These are phyloP conservation scores for Hirundichthys speculiger DNA, from an alignment of 2,113 vertebrate species.

Conservation along the genomic window DNA sequence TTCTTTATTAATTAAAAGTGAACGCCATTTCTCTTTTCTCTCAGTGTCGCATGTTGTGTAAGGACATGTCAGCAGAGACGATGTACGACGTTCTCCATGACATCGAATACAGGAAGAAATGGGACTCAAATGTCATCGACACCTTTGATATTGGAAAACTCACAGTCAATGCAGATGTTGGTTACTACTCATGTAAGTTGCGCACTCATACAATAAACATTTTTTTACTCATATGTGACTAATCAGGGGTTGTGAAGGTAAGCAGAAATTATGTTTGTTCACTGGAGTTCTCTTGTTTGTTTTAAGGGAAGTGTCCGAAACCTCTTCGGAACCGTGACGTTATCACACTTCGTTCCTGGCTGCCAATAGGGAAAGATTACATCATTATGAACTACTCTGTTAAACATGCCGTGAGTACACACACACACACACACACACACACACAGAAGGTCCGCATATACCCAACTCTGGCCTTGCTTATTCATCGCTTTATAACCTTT, in stretches of 20 bases:
- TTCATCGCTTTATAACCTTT: slow-evolving; percentile 6
- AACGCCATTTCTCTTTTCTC: neutral
- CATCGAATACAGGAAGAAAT: slow-evolving; percentile 91
- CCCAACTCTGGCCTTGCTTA: neutral
- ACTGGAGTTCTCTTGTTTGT: slow-evolving; percentile 6
- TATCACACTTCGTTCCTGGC: slow-evolving; percentile 95
- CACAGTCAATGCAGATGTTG: slow-evolving; percentile 93
- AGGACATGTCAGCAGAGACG: slow-evolving; percentile 86
- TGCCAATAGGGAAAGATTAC: slow-evolving; percentile 91
- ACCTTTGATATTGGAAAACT: slow-evolving; percentile 96
- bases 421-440: slow-evolving; percentile 3
- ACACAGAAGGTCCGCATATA: neutral
- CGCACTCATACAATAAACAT: neutral
- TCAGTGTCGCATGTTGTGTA: slow-evolving; percentile 92
- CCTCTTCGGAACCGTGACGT: slow-evolving; percentile 94
- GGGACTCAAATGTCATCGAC: slow-evolving; percentile 96
- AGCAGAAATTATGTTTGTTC: neutral
- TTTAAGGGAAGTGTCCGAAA: slow-evolving; percentile 91
- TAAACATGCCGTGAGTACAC: slow-evolving; percentile 88
- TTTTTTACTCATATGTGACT: neutral
- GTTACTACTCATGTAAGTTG: slow-evolving; percentile 91
- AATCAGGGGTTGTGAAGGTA: neutral
- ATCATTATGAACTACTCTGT: slow-evolving; percentile 99
- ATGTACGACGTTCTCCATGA: slow-evolving; percentile 97
- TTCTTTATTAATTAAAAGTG: neutral